Evolutionary conservation across 2,113 vertebrate species (phyloP).

Genomic region (Hassar affinis): DNA sequence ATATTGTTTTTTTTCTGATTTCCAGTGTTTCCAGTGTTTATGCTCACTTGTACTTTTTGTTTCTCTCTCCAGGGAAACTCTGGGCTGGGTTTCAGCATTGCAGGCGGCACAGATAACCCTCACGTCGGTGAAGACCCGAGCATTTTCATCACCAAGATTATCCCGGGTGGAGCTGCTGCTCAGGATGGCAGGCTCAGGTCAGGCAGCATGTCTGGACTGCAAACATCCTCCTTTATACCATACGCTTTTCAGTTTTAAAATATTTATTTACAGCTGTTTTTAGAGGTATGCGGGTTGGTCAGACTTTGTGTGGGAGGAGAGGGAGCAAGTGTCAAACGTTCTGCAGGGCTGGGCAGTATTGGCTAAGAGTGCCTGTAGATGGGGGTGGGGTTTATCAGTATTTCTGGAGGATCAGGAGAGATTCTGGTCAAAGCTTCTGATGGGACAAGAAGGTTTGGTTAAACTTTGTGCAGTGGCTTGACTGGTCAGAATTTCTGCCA

Average conservation of each 20-base stretch:
- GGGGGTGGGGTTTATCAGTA: background rate
- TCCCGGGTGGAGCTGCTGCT: slow-evolving; percentile 93
- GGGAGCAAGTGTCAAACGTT: background rate
- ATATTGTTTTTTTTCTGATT: background rate
- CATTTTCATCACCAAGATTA: slow-evolving; percentile 99
- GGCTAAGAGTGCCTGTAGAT: background rate
- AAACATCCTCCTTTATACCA: background rate
- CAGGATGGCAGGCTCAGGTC: slow-evolving; percentile 95
- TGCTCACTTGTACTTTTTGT: background rate
- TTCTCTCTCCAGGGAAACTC: slow-evolving; percentile 85
- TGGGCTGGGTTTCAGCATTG: slow-evolving; percentile 97
- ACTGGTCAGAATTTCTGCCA: background rate
- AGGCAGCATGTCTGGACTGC: slow-evolving; percentile 41
- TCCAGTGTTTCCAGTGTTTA: background rate
- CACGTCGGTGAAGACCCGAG: slow-evolving; percentile 97
- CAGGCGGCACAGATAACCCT: slow-evolving; percentile 97
- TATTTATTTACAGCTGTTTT: background rate
- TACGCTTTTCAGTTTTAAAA: background rate
- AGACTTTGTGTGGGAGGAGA: background rate
- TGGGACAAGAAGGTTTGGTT: background rate
- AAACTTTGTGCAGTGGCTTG: background rate
- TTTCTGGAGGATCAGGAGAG: background rate
- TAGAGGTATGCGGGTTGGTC: background rate
- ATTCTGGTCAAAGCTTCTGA: background rate
- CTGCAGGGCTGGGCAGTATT: background rate